phyloP scores from a whole-genome alignment of 2,888 invertebrate genomes.

The Pristionchus arcanus region DNA sequence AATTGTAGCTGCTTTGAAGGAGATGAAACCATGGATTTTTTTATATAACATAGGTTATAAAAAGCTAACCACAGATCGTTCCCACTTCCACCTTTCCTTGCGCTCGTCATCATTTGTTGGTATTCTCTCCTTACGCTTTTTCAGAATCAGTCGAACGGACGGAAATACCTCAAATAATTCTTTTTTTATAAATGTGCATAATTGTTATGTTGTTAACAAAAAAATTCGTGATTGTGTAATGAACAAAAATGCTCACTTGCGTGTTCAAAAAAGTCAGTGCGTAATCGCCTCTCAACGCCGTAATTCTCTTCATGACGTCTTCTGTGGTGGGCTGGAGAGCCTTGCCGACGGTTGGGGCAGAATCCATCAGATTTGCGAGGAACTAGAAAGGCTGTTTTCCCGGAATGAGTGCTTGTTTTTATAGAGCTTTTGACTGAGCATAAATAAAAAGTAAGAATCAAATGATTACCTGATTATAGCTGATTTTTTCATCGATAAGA shows the following conservation, averaged over 20 bases:
- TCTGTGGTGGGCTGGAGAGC: background rate
- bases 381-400: background rate
- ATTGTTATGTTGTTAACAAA: too few relatives aligned
- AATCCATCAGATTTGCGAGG: background rate
- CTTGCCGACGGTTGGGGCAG: background rate
- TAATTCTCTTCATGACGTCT: background rate
- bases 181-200: too few relatives aligned
- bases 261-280: background rate
- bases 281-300: background rate
- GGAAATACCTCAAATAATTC: background rate
- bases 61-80: background rate
- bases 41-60: too few relatives aligned
- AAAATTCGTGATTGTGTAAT: too few relatives aligned
- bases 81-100: background rate
- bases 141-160: background rate
- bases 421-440: too few relatives aligned
- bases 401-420: too few relatives aligned
- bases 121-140: background rate
- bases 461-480: background rate
- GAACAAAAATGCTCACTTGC: background rate
- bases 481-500: background rate
- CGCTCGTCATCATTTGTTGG: background rate
- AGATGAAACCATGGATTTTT: too few relatives aligned
- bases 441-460: background rate
- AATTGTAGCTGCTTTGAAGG: too few relatives aligned